Conservation (phyloP, 2,888 invertebrate species). For the Spilosoma lubricipeda region DNA sequence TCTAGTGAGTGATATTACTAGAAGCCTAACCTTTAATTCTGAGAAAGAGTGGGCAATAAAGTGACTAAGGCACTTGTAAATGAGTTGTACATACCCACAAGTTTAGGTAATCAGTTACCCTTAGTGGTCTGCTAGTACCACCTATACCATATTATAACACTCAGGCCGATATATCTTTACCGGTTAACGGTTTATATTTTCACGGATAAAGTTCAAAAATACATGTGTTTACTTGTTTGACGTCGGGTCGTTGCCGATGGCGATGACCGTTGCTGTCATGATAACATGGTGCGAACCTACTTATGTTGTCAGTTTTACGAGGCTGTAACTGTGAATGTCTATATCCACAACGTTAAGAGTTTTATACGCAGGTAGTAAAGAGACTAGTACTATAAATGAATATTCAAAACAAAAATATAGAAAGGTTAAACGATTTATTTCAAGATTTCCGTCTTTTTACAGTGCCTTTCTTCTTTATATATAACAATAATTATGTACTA, state of each 20-base stretch:
- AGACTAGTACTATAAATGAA: not conserved
- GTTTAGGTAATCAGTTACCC: too few species aligned
- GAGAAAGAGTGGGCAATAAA: too few species aligned
- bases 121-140: not conserved
- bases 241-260: not conserved
- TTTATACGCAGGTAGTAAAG: not conserved
- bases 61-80: too few species aligned
- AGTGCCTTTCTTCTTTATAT: too few species aligned
- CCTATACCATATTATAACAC: not conserved
- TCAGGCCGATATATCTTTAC: not conserved
- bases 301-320: not conserved
- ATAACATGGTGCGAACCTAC: not conserved
- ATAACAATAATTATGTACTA: too few species aligned
- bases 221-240: not conserved
- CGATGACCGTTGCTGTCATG: not conserved
- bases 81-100: too few species aligned
- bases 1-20: too few species aligned
- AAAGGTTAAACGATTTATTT: not conserved
- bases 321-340: not conserved
- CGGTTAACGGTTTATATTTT: not conserved
- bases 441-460: too few species aligned
- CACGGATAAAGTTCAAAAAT: not conserved
- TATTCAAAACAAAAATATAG: not conserved
- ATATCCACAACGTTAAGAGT: not conserved
- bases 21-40: too few species aligned